Evolutionary conservation across 2,888 invertebrate species (phyloP).

Genomic region (Xanthorhoe designata): DNA sequence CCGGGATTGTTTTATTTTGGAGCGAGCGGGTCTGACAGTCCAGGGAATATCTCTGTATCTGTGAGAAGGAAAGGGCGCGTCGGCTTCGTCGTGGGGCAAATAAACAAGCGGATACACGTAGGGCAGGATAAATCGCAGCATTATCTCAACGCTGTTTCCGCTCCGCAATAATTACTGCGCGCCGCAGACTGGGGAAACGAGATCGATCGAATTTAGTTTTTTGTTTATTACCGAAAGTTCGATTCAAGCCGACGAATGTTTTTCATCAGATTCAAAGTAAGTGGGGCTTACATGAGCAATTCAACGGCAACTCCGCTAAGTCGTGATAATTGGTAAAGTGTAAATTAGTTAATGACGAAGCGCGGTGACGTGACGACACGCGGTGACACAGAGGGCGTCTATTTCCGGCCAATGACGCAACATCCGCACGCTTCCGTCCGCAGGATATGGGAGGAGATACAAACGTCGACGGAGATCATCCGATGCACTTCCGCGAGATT

Average conservation of each 20-base stretch:
- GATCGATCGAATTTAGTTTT: conserved; percentile 55
- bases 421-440: conserved; percentile 78
- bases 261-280: neutral
- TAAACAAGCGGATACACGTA: conserved; percentile 57
- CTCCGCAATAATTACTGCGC: conserved; percentile 63
- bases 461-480: conserved; percentile 69
- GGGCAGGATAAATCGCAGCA: conserved; percentile 65
- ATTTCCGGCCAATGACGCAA: conserved; percentile 82
- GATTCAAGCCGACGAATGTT: neutral
- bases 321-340: conserved; percentile 17
- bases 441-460: conserved; percentile 77
- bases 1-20: conserved; percentile 61
- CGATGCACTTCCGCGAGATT: conserved; percentile 69
- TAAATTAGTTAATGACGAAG: conserved; percentile 43
- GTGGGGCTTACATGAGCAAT: neutral
- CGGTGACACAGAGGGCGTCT: conserved; percentile 81
- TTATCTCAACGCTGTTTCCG: conserved; percentile 70
- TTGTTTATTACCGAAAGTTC: conserved; percentile 46
- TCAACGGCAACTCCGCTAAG: conserved; percentile 4
- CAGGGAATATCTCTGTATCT: conserved; percentile 41
- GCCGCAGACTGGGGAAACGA: conserved; percentile 37
- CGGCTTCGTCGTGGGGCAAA: conserved; percentile 51
- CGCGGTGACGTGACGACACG: conserved; percentile 55
- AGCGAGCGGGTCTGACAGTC: conserved; percentile 43
- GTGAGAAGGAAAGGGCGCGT: conserved; percentile 53